Percentiles rank a stretch among this genome's conserved stretches.
Conservation (phyloP, 2,113 vertebrate genomes). For the Benitochromis conjunctus region DNA sequence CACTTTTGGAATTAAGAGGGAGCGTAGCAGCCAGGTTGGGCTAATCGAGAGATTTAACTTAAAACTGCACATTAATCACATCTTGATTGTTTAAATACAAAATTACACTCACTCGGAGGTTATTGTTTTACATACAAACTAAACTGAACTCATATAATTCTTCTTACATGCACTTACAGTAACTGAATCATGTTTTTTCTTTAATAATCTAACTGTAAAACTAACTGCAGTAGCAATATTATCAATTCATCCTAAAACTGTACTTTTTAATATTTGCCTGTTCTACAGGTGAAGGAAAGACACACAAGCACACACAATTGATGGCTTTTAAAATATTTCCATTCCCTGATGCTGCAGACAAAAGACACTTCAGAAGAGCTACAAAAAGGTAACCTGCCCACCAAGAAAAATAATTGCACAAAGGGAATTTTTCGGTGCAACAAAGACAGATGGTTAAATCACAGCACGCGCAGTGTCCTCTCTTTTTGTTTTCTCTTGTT, state of each 20-base stretch:
- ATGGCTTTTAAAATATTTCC: background rate
- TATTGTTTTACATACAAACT: background rate
- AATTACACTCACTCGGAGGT: background rate
- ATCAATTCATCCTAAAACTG: background rate
- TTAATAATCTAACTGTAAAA: background rate
- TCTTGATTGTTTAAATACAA: too few relatives aligned
- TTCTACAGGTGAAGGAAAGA: background rate
- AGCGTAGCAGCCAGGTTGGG: background rate
- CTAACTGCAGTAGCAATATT: background rate
- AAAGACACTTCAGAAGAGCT: background rate
- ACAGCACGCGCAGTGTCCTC: background rate
- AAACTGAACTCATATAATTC: background rate
- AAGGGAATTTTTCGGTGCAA: conserved; percentile 18
- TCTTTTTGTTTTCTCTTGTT: background rate
- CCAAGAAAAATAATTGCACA: conserved; percentile 23
- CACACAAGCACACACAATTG: background rate
- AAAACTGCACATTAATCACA: background rate
- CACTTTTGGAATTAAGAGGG: background rate
- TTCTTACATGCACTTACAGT: background rate
- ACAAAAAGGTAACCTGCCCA: background rate
- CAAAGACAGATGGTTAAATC: conserved; percentile 29
- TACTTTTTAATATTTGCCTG: background rate
- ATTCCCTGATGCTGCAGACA: background rate
- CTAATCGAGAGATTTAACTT: background rate
- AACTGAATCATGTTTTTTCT: background rate